Evolutionary conservation across 2,797 vertebrate species (phyloP).

Genomic region (Ispidina lecontei): DNA sequence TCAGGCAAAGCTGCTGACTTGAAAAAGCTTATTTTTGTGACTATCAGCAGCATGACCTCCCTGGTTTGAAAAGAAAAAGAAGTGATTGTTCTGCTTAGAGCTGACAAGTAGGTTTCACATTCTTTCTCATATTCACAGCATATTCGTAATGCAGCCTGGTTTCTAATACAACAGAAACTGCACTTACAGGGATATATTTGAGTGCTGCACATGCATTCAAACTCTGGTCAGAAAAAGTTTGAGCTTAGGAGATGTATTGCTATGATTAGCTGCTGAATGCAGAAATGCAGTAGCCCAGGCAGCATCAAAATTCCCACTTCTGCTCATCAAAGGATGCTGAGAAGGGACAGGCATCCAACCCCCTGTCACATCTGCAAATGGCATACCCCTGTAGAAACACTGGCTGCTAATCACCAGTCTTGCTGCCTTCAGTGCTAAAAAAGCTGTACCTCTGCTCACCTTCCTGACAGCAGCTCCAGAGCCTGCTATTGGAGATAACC

Average conservation of each 20-base stretch:
- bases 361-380: background rate
- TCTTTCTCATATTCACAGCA: background rate
- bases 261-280: background rate
- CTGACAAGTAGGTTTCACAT: background rate
- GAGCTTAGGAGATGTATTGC: background rate
- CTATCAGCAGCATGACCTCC: constrained; percentile 22
- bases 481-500: background rate
- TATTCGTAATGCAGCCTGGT: background rate
- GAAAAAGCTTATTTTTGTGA: constrained; percentile 34
- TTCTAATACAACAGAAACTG: background rate
- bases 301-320: background rate
- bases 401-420: background rate
- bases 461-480: background rate
- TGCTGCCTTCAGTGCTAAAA: background rate
- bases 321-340: background rate
- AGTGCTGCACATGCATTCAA: background rate
- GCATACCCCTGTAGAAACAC: background rate
- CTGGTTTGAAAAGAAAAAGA: background rate
- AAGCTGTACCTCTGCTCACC: background rate
- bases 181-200: background rate
- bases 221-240: background rate
- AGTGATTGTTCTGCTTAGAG: background rate
- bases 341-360: background rate
- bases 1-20: constrained; percentile 47
- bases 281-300: background rate